Evolutionary conservation across 2,888 invertebrate genomes (phyloP).

Genomic region (Meta bourneti): DNA sequence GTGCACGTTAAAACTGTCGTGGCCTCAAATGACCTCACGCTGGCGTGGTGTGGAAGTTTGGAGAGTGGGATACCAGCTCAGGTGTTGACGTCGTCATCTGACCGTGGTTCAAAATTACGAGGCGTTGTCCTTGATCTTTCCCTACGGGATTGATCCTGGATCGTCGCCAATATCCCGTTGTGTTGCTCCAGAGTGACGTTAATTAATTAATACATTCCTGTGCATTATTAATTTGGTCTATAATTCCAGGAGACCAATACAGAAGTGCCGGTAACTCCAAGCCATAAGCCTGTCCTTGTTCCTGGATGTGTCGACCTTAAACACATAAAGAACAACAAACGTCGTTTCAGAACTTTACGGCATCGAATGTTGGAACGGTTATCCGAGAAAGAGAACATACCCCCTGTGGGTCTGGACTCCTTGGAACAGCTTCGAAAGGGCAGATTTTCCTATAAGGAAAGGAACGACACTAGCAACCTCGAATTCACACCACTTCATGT

Average conservation of each 20-base stretch:
- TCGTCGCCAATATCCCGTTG: too few species aligned
- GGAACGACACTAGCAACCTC: not conserved
- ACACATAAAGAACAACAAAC: not conserved
- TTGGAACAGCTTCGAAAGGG: not conserved
- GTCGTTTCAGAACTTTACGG: not conserved
- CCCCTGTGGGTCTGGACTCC: not conserved
- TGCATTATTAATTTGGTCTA: not conserved
- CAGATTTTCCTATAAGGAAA: too few species aligned
- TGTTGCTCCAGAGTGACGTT: too few species aligned
- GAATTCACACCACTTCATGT: not conserved
- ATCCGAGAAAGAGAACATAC: not conserved
- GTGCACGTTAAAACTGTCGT: too few species aligned
- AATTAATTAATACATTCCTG: too few species aligned
- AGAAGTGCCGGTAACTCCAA: not conserved
- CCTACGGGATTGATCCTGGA: too few species aligned
- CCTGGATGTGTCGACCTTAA: not conserved
- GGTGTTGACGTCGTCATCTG: too few species aligned
- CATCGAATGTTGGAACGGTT: not conserved
- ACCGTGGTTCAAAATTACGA: too few species aligned
- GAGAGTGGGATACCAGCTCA: too few species aligned
- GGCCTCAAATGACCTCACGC: too few species aligned
- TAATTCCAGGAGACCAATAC: not conserved
- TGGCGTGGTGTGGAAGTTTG: too few species aligned
- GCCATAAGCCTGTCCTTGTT: not conserved
- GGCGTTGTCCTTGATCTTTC: too few species aligned